A percentile compares a stretch with the other conserved stretches of the same genome.
Conservation (phyloP, 30 jellyfish, hydroid and myxozoan genomes). For the Chrysaora quinquecirrha region DNA sequence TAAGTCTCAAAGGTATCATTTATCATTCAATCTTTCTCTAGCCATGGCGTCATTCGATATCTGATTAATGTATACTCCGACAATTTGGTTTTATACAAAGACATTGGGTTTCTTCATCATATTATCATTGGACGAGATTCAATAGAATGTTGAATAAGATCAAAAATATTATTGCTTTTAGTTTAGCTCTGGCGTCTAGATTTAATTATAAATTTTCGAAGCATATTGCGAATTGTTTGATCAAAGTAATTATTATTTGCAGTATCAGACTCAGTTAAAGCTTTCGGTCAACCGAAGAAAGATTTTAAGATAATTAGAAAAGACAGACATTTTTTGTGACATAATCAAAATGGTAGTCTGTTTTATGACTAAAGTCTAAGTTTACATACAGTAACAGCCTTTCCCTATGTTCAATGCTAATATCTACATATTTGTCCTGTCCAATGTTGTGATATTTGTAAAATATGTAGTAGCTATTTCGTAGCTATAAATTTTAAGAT, state of each 20-base stretch:
- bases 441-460: no score
- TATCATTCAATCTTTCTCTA: constrained; percentile 71
- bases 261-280: constrained; percentile 62
- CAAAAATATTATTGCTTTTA: constrained; percentile 55
- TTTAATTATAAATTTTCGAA: constrained; percentile 63
- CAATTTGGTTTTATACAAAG: constrained; percentile 73
- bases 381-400: no score
- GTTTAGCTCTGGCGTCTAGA: constrained; percentile 80
- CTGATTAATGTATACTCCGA: constrained; percentile 83
- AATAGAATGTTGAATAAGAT: constrained; percentile 50
- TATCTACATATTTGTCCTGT: no score
- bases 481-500: no score
- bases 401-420: no score
- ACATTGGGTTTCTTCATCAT: constrained; percentile 65
- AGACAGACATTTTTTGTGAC: no score
- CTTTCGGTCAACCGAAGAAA: background rate
- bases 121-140: constrained; percentile 32
- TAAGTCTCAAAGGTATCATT: constrained; percentile 82
- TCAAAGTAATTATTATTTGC: constrained; percentile 56
- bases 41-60: constrained; percentile 85
- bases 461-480: no score
- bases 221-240: constrained; percentile 44
- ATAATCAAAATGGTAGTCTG: no score
- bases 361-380: no score
- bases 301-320: no score